A percentile compares a stretch with the other conserved stretches of the same genome.
Conservation (phyloP, 2,888 invertebrate species). For the Cynaeus angustus region DNA sequence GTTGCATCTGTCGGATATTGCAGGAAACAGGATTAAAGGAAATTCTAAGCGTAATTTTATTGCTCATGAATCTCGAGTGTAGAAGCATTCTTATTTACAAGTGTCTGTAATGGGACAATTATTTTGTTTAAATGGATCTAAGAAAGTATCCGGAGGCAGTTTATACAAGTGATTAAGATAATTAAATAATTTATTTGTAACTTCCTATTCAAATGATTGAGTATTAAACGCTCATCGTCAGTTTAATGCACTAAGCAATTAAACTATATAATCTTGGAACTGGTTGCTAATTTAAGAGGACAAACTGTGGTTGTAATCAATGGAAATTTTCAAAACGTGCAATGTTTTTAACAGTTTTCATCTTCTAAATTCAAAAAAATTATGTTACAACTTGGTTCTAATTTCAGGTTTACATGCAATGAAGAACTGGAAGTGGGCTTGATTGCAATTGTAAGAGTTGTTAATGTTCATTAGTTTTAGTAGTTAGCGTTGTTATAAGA, state of each 20-base stretch:
- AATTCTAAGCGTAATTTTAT: constrained; percentile 15
- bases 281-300: not conserved
- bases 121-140: constrained; percentile 20
- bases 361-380: too few relatives aligned
- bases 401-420: too few relatives aligned
- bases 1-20: constrained; percentile 9
- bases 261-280: not conserved
- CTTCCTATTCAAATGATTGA: constrained; percentile 27
- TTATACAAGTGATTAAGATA: constrained; percentile 33
- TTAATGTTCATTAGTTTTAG: too few relatives aligned
- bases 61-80: constrained; percentile 5
- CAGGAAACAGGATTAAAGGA: constrained; percentile 19
- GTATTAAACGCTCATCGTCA: constrained; percentile 16
- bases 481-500: too few relatives aligned
- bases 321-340: too few relatives aligned
- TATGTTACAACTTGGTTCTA: too few relatives aligned
- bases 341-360: too few relatives aligned
- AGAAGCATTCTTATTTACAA: constrained; percentile 9
- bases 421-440: too few relatives aligned
- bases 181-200: constrained; percentile 40
- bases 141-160: constrained; percentile 12
- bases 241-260: constrained; percentile 24
- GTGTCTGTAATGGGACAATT: not conserved
- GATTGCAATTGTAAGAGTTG: too few relatives aligned
- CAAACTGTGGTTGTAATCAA: too few relatives aligned